Conservation (phyloP, 2,113 vertebrate species). For the Labrus mixtus region DNA sequence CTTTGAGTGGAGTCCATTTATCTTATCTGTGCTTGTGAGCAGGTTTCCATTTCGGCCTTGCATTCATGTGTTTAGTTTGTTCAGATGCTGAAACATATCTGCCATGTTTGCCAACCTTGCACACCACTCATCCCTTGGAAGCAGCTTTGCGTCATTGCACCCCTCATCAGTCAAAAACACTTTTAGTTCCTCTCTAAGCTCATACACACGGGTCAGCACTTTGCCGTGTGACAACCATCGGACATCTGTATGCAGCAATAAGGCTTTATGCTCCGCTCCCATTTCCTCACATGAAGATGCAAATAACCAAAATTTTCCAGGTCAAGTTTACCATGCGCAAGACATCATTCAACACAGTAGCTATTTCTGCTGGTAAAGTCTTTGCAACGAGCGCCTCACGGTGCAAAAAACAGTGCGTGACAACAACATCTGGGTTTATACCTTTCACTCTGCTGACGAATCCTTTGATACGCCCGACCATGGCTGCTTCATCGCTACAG, state of each 20-base stretch:
- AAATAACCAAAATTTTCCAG: conserved; percentile 11
- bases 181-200: conserved; percentile 3
- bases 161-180: background rate
- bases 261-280: conserved; percentile 5
- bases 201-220: conserved; percentile 1
- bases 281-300: conserved; percentile 19
- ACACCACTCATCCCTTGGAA: conserved; percentile 16
- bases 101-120: background rate
- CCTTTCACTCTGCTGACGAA: conserved; percentile 24
- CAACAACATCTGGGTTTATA: conserved; percentile 5
- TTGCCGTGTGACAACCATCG: background rate
- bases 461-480: background rate
- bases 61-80: conserved; percentile 6
- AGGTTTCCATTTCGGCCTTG: conserved; percentile 26
- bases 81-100: conserved; percentile 10
- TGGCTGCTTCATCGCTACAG: conserved; percentile 6
- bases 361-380: conserved; percentile 38
- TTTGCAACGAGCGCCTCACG: conserved; percentile 27
- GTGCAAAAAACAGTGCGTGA: conserved; percentile 12
- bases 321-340: conserved; percentile 37
- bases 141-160: conserved; percentile 5
- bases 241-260: conserved; percentile 1
- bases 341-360: conserved; percentile 31
- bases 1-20: conserved; percentile 1
- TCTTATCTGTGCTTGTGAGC: background rate